A percentile compares a stretch with the other conserved stretches of the same genome.
Evolutionary conservation across 2,797 vertebrate species (phyloP).

Genomic region (Leptoclinus maculatus): DNA sequence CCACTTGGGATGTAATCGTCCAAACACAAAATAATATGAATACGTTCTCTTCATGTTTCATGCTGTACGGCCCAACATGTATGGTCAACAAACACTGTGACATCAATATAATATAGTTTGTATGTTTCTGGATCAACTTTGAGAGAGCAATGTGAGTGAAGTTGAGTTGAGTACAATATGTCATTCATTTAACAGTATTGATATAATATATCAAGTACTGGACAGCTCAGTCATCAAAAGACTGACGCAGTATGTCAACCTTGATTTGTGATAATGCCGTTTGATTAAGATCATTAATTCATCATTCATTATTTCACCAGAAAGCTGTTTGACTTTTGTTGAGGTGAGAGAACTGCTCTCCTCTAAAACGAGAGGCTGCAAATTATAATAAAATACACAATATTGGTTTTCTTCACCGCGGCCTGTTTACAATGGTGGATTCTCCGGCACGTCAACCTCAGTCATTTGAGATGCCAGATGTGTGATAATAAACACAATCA

Average conservation of each 20-base stretch:
- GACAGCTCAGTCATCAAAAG: not conserved
- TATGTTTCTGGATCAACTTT: not conserved
- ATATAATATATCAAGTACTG: not conserved
- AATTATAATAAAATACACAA: slow-evolving; percentile 1
- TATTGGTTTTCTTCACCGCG: not conserved
- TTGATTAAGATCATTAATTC: not conserved
- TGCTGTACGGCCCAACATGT: not conserved
- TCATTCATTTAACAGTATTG: not conserved
- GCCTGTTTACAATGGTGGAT: not conserved
- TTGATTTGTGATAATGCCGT: not conserved
- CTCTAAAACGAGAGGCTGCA: not conserved
- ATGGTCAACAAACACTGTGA: not conserved
- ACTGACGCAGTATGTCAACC: not conserved
- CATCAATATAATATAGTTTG: not conserved
- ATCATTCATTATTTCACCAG: not conserved
- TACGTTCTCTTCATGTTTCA: no score
- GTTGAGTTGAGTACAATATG: not conserved
- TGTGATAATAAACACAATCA: not conserved
- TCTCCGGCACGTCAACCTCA: not conserved
- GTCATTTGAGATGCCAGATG: not conserved
- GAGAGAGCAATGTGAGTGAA: not conserved
- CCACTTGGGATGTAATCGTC: no score
- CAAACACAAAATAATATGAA: no score
- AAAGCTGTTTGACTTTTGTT: not conserved
- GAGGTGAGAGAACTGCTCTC: not conserved